A percentile compares a stretch with the other conserved stretches of the same genome.
These are phyloP conservation scores for Gallirallus australis DNA, from an alignment of 2,797 vertebrate genomes.

Conservation along the genomic window DNA sequence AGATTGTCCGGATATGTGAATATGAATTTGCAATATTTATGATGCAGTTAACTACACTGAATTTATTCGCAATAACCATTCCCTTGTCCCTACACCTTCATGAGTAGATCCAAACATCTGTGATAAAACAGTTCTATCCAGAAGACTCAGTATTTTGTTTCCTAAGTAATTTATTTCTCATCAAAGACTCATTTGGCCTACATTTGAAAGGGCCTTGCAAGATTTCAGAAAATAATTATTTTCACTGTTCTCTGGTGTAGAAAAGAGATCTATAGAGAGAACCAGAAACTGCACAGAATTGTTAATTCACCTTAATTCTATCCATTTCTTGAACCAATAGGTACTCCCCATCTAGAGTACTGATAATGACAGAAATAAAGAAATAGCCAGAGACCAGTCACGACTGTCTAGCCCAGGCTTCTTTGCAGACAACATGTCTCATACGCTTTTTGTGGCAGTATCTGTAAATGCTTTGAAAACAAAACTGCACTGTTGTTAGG, in stretches of 20 bases:
- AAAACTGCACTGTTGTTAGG: neutral
- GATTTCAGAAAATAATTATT: neutral
- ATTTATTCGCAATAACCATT: neutral
- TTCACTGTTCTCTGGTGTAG: neutral
- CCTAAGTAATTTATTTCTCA: neutral
- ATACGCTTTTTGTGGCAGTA: neutral
- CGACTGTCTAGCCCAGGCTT: neutral
- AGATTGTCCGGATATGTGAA: neutral
- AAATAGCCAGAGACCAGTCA: neutral
- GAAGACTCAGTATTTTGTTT: neutral
- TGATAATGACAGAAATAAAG: neutral
- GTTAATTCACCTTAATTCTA: neutral
- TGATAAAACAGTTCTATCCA: neutral
- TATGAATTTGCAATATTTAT: neutral
- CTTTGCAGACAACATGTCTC: accelerated
- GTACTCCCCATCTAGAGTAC: neutral
- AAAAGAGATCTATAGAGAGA: neutral
- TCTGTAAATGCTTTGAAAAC: neutral
- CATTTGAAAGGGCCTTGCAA: neutral
- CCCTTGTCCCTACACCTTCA: accelerated
- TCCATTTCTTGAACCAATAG: neutral
- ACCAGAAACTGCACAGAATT: neutral
- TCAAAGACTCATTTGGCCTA: neutral
- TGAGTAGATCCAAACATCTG: neutral
- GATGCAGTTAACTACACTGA: neutral